Evolutionary conservation across 1,140 invertebrate genomes (phyloP).

Genomic region (Heliconius hermathena): DNA sequence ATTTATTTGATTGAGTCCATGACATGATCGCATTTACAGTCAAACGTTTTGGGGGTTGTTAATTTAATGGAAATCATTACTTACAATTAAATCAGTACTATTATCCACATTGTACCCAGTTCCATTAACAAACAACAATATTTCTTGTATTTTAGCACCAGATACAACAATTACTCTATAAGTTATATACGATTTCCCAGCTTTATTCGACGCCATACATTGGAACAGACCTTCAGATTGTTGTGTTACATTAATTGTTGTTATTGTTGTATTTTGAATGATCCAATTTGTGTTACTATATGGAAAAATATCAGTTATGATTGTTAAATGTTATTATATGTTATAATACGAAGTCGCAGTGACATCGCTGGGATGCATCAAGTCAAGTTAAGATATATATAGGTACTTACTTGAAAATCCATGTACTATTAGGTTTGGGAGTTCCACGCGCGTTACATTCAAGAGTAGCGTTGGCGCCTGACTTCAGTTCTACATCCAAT

Average conservation of each 20-base stretch:
- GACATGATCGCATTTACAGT: no score
- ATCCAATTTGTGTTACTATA: slow-evolving; percentile 60
- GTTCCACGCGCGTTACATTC: slow-evolving; percentile 65
- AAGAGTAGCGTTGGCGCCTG: slow-evolving; percentile 57
- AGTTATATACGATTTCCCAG: slow-evolving; percentile 50
- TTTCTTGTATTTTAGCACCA: slow-evolving; percentile 43
- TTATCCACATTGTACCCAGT: slow-evolving; percentile 41
- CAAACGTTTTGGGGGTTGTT: no score
- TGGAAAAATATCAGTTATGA: neutral
- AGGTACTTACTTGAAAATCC: slow-evolving; percentile 64
- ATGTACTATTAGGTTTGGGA: slow-evolving; percentile 61
- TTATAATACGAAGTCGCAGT: neutral
- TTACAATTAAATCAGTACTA: slow-evolving; percentile 51
- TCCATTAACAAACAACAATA: slow-evolving; percentile 44
- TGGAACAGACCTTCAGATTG: slow-evolving; percentile 53
- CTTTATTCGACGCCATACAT: slow-evolving; percentile 61
- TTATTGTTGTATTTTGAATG: slow-evolving; percentile 41
- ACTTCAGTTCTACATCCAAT: slow-evolving; percentile 62
- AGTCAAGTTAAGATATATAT: no score
- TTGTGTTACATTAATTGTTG: slow-evolving; percentile 39
- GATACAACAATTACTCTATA: slow-evolving; percentile 58
- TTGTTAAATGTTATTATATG: no score
- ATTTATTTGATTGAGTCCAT: no score
- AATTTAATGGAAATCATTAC: slow-evolving; percentile 19
- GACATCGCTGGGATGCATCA: no score